A percentile compares a stretch with the other conserved stretches of the same genome.
phyloP scores from a whole-genome alignment of 2,797 vertebrate species.

The Hydrocynus forskahlii region DNA sequence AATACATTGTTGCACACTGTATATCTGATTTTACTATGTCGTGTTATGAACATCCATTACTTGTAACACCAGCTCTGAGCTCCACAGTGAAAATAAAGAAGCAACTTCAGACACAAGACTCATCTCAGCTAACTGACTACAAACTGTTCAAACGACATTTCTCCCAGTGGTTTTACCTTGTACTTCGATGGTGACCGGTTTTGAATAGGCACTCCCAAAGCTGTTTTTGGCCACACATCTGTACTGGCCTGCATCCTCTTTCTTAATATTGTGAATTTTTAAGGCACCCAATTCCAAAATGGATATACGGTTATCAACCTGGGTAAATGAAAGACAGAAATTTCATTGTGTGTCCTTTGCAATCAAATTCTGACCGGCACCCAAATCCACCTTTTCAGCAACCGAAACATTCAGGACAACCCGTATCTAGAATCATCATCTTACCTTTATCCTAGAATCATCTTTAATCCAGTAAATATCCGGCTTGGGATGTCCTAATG shows the following conservation, averaged over 20 bases:
- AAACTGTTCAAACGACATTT: background rate
- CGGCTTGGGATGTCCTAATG: constrained; percentile 96
- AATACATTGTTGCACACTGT: too few species aligned
- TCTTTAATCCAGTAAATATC: constrained; percentile 95
- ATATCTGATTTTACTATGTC: too few species aligned
- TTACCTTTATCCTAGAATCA: constrained; percentile 87
- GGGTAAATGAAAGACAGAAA: background rate
- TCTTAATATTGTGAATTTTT: constrained; percentile 93
- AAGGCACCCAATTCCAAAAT: constrained; percentile 91
- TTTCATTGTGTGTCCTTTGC: background rate
- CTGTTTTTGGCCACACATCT: constrained; percentile 95
- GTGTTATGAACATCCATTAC: too few species aligned
- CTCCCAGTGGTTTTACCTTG: constrained; percentile 79
- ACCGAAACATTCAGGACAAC: background rate
- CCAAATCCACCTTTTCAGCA: background rate
- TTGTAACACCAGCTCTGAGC: too few species aligned
- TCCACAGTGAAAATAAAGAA: too few species aligned
- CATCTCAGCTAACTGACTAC: too few species aligned
- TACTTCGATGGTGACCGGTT: constrained; percentile 87
- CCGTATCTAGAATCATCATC: too few species aligned
- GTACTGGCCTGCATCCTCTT: constrained; percentile 93
- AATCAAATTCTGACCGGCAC: background rate
- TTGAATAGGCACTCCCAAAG: constrained; percentile 91
- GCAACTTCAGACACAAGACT: too few species aligned
- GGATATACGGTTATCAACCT: constrained; percentile 88